Conservation (phyloP, 2,797 vertebrate genomes). For the Threskiornis aethiopicus region DNA sequence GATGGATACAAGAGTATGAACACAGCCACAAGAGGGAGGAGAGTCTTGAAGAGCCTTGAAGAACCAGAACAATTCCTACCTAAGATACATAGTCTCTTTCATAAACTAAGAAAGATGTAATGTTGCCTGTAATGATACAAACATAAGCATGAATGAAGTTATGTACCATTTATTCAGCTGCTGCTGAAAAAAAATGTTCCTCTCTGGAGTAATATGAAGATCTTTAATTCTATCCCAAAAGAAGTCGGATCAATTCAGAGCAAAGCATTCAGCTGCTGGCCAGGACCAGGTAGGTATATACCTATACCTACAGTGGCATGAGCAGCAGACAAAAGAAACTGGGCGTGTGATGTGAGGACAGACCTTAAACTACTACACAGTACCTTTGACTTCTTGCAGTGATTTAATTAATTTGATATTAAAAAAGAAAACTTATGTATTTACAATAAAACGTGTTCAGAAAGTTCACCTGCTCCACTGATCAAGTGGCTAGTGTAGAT, state of each 20-base stretch:
- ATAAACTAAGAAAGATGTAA: neutral
- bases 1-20: neutral
- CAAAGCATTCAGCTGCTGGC: neutral
- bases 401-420: neutral
- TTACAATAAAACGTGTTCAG: neutral
- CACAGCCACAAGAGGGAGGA: neutral
- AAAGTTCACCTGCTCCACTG: constrained; percentile 66
- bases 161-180: neutral
- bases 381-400: neutral
- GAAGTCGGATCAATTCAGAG: neutral
- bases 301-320: neutral
- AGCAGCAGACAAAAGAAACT: neutral
- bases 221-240: neutral
- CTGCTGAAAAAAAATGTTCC: neutral
- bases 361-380: neutral
- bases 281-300: neutral
- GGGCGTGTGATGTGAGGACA: neutral
- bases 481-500: neutral
- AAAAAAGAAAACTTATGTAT: neutral
- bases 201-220: neutral
- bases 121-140: neutral
- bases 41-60: neutral
- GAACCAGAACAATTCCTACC: neutral
- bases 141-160: neutral
- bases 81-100: neutral